phyloP scores from a whole-genome alignment of 1,140 invertebrate genomes.

The Geopemphigus sp. region DNA sequence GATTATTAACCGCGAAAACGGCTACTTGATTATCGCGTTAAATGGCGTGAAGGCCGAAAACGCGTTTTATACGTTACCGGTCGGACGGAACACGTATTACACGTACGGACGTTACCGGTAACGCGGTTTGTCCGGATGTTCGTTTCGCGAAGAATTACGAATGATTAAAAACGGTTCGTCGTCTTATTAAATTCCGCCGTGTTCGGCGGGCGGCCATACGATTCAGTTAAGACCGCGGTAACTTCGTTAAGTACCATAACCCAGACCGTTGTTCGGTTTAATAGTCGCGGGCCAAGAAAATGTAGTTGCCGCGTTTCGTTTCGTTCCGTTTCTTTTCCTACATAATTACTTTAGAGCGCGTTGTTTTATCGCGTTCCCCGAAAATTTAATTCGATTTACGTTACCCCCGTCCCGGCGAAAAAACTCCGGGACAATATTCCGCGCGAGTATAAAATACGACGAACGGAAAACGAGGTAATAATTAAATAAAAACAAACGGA shows the following conservation, averaged over 20 bases:
- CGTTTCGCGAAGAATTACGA: no score
- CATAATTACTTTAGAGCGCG: conserved; percentile 14
- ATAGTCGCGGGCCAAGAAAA: not conserved
- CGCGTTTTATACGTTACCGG: no score
- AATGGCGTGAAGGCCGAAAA: no score
- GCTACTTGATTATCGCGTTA: no score
- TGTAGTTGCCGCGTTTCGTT: not conserved
- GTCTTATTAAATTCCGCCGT: not conserved
- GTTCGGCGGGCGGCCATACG: no score
- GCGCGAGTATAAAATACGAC: not conserved
- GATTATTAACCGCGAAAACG: no score
- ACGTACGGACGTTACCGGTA: no score
- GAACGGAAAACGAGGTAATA: not conserved
- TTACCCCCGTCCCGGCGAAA: not conserved
- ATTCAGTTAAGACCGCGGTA: not conserved
- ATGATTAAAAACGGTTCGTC: not conserved
- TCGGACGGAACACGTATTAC: no score
- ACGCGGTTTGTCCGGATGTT: no score
- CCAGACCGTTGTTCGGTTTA: conserved; percentile 5
- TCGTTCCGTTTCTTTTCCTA: not conserved
- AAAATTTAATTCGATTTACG: conserved; percentile 10
- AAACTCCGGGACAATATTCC: not conserved
- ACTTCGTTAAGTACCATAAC: conserved; percentile 20
- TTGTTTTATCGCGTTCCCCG: conserved; percentile 12
- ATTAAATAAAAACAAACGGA: conserved; percentile 2